Percentiles rank a stretch among this genome's conserved stretches.
phyloP scores from a whole-genome alignment of 2,797 vertebrate genomes.

The Siniperca undulata region DNA sequence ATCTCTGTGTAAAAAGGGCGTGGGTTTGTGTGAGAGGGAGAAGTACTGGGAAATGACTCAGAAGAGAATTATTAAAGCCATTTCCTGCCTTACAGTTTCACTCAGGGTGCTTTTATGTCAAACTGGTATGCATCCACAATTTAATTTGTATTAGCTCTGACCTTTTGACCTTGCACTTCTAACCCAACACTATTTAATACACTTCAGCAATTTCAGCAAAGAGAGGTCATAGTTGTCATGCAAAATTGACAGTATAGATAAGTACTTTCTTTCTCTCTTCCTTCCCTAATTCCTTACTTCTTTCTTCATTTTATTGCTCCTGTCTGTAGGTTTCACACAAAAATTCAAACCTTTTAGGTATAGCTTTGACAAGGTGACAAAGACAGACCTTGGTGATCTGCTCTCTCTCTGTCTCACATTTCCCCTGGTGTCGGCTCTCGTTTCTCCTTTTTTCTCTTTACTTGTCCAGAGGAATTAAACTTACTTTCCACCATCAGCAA shows the following conservation, averaged over 20 bases:
- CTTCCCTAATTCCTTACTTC: not conserved
- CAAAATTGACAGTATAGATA: not conserved
- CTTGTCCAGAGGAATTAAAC: conserved; percentile 25
- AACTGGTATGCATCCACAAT: not conserved
- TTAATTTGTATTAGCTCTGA: not conserved
- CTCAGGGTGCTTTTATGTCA: not conserved
- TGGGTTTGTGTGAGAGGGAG: not conserved
- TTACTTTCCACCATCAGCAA: conserved; percentile 20
- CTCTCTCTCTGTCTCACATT: not conserved
- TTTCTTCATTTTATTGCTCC: not conserved
- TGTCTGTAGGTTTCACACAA: conserved; percentile 17
- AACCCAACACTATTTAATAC: not conserved
- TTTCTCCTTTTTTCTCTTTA: not conserved
- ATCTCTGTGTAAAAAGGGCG: no score
- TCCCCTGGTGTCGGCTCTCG: not conserved
- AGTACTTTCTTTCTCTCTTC: not conserved
- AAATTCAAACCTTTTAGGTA: not conserved
- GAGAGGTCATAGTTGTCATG: not conserved
- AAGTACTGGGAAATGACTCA: not conserved
- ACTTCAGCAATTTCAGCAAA: not conserved
- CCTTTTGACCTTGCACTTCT: not conserved
- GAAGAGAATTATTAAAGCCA: conserved; percentile 12
- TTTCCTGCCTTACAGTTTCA: conserved; percentile 7
- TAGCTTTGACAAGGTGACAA: conserved; percentile 37
- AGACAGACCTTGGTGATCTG: conserved; percentile 9